Conservation (phyloP, 2,888 invertebrate genomes). For the Orthonevra nobilis region DNA sequence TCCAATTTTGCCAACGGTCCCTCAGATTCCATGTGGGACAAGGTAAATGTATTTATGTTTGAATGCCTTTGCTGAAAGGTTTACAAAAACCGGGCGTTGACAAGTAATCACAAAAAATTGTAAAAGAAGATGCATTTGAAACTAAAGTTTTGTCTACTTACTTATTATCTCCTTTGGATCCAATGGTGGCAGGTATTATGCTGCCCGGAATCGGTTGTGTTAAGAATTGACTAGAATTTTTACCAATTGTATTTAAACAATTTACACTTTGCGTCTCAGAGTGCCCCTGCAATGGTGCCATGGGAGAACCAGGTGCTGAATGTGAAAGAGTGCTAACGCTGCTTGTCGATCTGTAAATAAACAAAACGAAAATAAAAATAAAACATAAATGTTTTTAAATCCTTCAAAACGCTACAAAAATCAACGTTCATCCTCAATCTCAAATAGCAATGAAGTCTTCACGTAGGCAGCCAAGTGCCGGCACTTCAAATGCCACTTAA, state of each 20-base stretch:
- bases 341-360: constrained; percentile 76
- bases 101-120: not conserved
- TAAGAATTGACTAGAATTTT: constrained; percentile 73
- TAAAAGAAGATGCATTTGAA: no score
- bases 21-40: constrained; percentile 12
- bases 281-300: constrained; percentile 78
- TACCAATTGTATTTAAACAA: constrained; percentile 73
- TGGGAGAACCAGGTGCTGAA: constrained; percentile 76
- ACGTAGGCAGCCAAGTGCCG: not conserved
- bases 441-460: not conserved
- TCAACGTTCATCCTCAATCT: constrained; percentile 16
- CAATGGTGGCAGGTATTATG: constrained; percentile 63
- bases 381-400: no score
- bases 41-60: constrained; percentile 20
- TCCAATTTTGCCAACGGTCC: constrained; percentile 1
- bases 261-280: constrained; percentile 75
- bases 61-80: no score
- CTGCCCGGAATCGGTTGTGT: constrained; percentile 62
- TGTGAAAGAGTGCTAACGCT: constrained; percentile 76
- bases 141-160: constrained; percentile 32
- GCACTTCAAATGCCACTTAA: constrained; percentile 12
- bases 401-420: constrained; percentile 5
- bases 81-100: no score
- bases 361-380: constrained; percentile 10
- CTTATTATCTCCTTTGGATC: constrained; percentile 60